Conservation (phyloP, 92 coral and sea anemone species). For the Anthopleura xanthogrammica region DNA sequence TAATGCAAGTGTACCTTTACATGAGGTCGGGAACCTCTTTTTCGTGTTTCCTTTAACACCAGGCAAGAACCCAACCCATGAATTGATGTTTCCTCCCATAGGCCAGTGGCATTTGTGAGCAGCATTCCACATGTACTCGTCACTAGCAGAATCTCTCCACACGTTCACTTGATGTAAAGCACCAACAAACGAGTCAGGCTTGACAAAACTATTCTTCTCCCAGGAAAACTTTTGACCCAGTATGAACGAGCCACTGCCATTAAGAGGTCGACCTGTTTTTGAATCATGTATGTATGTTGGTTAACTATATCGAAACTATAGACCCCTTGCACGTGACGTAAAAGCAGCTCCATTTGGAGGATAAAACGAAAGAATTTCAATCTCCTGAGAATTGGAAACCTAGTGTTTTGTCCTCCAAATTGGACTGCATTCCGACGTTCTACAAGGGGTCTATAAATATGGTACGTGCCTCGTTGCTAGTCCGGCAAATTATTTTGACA, state of each 20-base stretch:
- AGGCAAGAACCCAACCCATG: conserved; percentile 53
- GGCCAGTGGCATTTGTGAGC: conserved; percentile 64
- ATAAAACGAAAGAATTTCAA: too few relatives aligned
- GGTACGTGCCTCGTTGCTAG: too few relatives aligned
- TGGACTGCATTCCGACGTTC: too few relatives aligned
- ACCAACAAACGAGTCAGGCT: conserved; percentile 43
- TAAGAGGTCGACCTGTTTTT: conserved; percentile 6
- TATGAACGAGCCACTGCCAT: conserved; percentile 49
- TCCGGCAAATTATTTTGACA: not conserved
- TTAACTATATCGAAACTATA: too few relatives aligned
- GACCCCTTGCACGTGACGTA: too few relatives aligned
- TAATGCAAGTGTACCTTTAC: conserved; percentile 39
- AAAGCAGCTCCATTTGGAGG: too few relatives aligned
- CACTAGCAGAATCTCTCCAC: conserved; percentile 45
- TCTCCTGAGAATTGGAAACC: too few relatives aligned
- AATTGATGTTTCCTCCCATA: conserved; percentile 45
- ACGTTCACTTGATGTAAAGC: conserved; percentile 54
- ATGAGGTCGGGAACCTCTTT: conserved; percentile 43
- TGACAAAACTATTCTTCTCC: not conserved
- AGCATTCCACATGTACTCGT: conserved; percentile 58
- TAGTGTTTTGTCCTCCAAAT: too few relatives aligned
- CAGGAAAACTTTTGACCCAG: conserved; percentile 48
- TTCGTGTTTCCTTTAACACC: conserved; percentile 46
- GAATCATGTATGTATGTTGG: not conserved
- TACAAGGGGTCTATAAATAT: too few relatives aligned